phyloP scores from a whole-genome alignment of 2,888 invertebrate species.

The Amphiduros pacificus region DNA sequence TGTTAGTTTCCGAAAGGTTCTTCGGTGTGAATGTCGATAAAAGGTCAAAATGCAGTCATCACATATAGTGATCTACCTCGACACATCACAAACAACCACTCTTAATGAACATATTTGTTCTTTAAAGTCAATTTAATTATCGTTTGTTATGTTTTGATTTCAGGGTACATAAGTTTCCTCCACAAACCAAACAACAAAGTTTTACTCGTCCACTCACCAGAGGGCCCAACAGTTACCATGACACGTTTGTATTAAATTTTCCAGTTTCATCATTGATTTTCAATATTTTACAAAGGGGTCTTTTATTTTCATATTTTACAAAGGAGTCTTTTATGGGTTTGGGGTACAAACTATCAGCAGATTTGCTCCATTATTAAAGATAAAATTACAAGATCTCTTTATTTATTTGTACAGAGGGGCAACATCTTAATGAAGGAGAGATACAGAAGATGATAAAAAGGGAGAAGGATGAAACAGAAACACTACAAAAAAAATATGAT shows the following conservation, averaged over 20 bases:
- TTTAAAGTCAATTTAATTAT: too few species aligned
- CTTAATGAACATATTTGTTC: too few species aligned
- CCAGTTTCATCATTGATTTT: not conserved
- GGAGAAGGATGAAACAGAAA: conserved; percentile 7
- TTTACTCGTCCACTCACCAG: conserved; percentile 5
- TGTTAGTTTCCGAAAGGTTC: too few species aligned
- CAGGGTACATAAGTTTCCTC: conserved; percentile 5
- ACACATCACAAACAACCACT: too few species aligned
- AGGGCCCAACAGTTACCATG: conserved; percentile 2
- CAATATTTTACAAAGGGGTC: not conserved
- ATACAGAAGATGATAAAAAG: conserved; percentile 7
- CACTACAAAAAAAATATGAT: conserved; percentile 2
- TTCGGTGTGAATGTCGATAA: too few species aligned
- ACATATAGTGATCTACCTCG: too few species aligned
- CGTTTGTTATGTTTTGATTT: too few species aligned
- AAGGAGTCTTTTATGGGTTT: too few species aligned
- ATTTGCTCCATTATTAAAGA: not conserved
- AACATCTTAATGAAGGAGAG: conserved; percentile 10
- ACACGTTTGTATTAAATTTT: not conserved
- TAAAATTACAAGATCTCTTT: not conserved
- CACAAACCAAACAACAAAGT: conserved; percentile 2
- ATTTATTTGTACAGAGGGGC: conserved; percentile 1
- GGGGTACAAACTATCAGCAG: not conserved
- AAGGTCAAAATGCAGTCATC: too few species aligned
- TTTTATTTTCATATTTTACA: not conserved